phyloP scores from a whole-genome alignment of 2,797 vertebrate species.

The Momotus momota region DNA sequence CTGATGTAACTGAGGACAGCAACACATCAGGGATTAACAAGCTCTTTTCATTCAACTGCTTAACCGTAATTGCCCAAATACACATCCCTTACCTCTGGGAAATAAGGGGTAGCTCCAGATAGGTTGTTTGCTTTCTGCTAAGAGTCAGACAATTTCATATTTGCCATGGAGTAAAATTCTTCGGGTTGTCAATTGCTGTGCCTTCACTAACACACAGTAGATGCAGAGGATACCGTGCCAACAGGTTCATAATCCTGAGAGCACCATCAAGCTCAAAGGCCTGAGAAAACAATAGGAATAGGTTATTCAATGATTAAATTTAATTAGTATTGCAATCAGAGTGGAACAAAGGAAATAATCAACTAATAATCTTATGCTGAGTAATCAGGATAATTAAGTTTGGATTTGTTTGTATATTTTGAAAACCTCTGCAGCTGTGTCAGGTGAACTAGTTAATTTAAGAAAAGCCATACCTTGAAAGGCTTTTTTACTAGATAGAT shows the following conservation, averaged over 20 bases:
- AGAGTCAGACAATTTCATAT: accelerated
- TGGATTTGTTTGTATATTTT: background rate
- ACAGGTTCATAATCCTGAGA: background rate
- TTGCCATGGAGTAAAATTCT: background rate
- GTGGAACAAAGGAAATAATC: background rate
- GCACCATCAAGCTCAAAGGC: background rate
- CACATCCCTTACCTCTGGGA: background rate
- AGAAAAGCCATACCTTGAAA: background rate
- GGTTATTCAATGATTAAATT: background rate
- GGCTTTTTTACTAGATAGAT: background rate
- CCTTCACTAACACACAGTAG: background rate
- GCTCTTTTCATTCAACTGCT: background rate
- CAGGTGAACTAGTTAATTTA: background rate
- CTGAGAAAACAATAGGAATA: background rate
- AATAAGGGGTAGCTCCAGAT: background rate
- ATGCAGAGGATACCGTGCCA: background rate
- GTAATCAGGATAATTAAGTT: background rate
- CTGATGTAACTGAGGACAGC: accelerated
- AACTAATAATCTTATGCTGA: background rate
- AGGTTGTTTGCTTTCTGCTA: background rate
- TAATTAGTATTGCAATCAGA: background rate
- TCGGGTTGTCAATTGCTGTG: background rate
- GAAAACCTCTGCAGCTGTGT: background rate
- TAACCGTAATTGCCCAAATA: background rate
- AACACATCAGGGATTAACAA: background rate